Base-by-base conservation (phyloP, 2,797 vertebrate genomes). In the Botia kubotai region DNA sequence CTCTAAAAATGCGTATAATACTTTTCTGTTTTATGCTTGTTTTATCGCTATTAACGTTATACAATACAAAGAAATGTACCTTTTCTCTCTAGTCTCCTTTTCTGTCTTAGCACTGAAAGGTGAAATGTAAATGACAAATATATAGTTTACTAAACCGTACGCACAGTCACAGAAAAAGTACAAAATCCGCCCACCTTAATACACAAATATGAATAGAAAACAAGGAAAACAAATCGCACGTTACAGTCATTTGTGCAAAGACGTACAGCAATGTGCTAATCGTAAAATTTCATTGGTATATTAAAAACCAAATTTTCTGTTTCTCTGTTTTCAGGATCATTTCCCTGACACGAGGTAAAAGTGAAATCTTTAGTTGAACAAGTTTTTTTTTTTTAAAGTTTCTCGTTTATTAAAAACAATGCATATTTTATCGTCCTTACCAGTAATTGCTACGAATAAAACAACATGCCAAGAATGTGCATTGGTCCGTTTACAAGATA, bases 291-390 rank as follows among this genome's bases (percentile, higher is more conserved):
- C 91, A 92, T 93, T 93, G 92, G 93, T 93, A 90, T 87, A 92
- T 87, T 91, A 88, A 85, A 79, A 94, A 93, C 89, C 91, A 92
- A 91, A 92, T 93, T 83, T 89, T 90, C 87, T n/a, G n/a, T n/a
- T 87, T 80, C 86, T 86, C 80, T 87, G 86, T 86, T 88, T 86
- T 92, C 92, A 94, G 94, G 92, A 43, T 43, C 39, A 6, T 93
- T 91, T 94, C 90, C 93, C 94, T 94, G 93, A 93, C 91, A 89
- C 94, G 94, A 95, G 94, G 94, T 95, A 95, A 95, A 94, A 94
- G 93, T 92, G 92, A 92, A 83, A 91, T 92, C 91, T 94, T 93
- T 91, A 92, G 91, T 92, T 91, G 86, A 90, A 93, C 63, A 91
- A 90, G 87, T 91, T n/a, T n/a, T n/a, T 92, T 88, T 90, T 91